Evolutionary conservation across 37 sponge, comb jelly and placozoan species (phyloP).

Genomic region (Mnemiopsis leidyi): DNA sequence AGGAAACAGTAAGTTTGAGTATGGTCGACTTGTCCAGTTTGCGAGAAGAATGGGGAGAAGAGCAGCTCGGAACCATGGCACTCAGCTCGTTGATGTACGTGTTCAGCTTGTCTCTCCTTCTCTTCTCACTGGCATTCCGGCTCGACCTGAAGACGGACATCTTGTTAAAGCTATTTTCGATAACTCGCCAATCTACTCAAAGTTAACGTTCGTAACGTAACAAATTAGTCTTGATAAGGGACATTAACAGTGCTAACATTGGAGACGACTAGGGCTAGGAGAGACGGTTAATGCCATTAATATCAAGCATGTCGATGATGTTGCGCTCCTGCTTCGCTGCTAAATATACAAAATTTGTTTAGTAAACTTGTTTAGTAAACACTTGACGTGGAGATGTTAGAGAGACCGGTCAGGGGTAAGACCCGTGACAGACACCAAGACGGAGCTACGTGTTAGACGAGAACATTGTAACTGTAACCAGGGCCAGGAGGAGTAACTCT

Average conservation of each 20-base stretch:
- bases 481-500: background rate
- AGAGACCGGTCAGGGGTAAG: background rate
- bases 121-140: constrained; percentile 62
- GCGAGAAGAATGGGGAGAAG: constrained; percentile 42
- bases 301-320: background rate
- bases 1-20: constrained; percentile 54
- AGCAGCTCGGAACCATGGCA: constrained; percentile 61
- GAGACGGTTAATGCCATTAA: background rate
- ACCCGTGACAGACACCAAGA: background rate
- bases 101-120: constrained; percentile 58
- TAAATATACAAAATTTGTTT: background rate
- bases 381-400: background rate
- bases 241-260: background rate
- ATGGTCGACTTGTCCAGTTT: constrained; percentile 63
- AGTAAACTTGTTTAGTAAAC: background rate
- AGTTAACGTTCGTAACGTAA: background rate
- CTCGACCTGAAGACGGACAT: constrained; percentile 54
- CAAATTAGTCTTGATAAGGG: background rate
- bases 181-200: background rate
- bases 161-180: no score
- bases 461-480: background rate
- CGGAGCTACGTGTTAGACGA: background rate
- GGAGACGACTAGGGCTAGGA: background rate
- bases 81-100: constrained; percentile 65
- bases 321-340: no score